A percentile compares a stretch with the other conserved stretches of the same genome.
Evolutionary conservation across 2,113 vertebrate genomes (phyloP).

Genomic region (Muntiacus reevesi): DNA sequence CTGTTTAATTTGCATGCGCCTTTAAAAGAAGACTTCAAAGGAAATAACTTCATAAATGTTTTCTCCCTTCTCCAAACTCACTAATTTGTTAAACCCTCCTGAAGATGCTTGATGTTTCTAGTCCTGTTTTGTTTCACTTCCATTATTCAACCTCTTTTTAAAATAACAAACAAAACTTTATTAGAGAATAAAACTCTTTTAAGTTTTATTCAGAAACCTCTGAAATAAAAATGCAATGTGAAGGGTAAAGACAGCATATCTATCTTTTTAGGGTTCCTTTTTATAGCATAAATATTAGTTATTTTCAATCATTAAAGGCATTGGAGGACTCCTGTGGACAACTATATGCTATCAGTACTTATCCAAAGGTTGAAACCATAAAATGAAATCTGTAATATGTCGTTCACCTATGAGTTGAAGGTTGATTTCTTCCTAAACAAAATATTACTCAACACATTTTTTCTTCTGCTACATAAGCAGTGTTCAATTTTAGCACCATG

Average conservation of each 20-base stretch:
- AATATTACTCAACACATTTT: background rate
- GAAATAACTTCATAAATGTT: background rate
- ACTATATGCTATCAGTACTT: background rate
- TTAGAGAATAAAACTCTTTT: background rate
- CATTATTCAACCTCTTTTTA: background rate
- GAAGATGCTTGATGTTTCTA: background rate
- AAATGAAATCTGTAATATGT: conserved; percentile 33
- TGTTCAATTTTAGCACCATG: conserved; percentile 7
- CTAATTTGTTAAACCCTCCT: background rate
- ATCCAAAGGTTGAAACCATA: background rate
- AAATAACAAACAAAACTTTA: background rate
- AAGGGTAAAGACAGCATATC: background rate
- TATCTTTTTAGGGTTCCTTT: background rate
- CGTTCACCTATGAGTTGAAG: conserved; percentile 11
- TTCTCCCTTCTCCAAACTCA: background rate
- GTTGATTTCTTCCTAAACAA: conserved; percentile 31
- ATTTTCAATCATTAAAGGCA: background rate
- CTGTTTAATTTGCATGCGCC: background rate
- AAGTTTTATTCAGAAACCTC: background rate
- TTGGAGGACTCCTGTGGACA: background rate
- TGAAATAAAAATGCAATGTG: background rate
- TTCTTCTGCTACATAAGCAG: background rate
- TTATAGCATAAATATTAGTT: background rate
- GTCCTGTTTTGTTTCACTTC: background rate
- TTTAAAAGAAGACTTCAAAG: conserved; percentile 29